Base-by-base conservation (phyloP, 2,888 invertebrate genomes). In the Volucella inflata region DNA sequence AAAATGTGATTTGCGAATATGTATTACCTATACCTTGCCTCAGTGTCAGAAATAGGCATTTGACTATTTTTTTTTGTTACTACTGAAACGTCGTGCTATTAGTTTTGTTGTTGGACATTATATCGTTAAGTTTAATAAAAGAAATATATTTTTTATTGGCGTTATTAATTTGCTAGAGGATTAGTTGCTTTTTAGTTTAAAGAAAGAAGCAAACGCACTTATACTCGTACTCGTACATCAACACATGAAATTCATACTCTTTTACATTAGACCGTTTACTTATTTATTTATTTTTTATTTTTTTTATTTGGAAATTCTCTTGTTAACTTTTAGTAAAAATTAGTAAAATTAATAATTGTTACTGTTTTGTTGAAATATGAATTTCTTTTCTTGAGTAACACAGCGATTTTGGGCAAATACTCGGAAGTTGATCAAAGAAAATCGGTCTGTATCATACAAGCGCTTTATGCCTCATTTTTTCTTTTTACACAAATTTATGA, bases 401-500 rank as follows among this genome's bases (percentile, higher is more conserved):
- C 71, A 62, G 67, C 67, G 62, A 60, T 77, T 77, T 42, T 68
- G 30, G 70, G 71, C 72, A 77, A 76, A 53, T 65, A 48, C 30
- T 67, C 59, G 51, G 77, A 60, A 65, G 71, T 76, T 50, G 46
- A 38, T 46, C 11, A 42, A 44, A 38, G 38, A 16, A 53, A 30
- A 51, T 67, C 74, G 55, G 72, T 83, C 67, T 83, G 78, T 78
- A 83, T 65, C 64, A 68, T 77, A 68, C 44, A 72, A 60, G n/a
- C 21, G 62, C 40, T 81, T 65, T 38, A 40, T 44, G 55, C 30
- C 46, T 60, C 2, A 38, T 14, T 30, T 14, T 16, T 21, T 50
- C 60, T 30, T 36, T 40, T 38, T 44, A 11, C 48, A 65, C 65
- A 8, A 67, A 38, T 30, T 36, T 8, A 62, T 16, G 21, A 17